Conservation (phyloP, 2,113 vertebrate genomes). For the Paedocypris sp. region DNA sequence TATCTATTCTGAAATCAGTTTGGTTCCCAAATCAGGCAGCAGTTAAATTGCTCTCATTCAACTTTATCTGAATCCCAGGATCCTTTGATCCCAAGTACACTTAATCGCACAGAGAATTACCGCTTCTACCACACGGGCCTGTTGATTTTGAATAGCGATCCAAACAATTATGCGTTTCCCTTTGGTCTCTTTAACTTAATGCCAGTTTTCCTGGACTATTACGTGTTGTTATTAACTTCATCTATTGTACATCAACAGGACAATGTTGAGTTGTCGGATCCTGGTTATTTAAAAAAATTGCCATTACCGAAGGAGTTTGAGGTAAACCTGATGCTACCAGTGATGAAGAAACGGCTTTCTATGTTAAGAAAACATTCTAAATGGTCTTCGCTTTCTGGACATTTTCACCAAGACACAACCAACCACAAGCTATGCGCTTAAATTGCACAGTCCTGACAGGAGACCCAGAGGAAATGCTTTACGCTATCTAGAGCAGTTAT, state of each 20-base stretch:
- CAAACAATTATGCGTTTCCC: slow-evolving; percentile 28
- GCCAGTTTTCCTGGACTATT: slow-evolving; percentile 25
- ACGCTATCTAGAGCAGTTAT: not conserved
- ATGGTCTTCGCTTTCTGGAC: not conserved
- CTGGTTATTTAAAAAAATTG: not conserved
- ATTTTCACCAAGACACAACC: not conserved
- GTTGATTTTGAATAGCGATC: slow-evolving; percentile 34
- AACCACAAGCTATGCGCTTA: slow-evolving; percentile 18
- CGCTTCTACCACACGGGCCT: slow-evolving; percentile 31
- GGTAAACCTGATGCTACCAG: not conserved
- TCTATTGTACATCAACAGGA: not conserved
- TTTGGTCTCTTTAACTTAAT: slow-evolving; percentile 7
- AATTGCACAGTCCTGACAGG: slow-evolving; percentile 15
- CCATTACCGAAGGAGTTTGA: not conserved
- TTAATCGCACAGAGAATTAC: slow-evolving; percentile 21
- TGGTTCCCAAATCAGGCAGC: slow-evolving; percentile 30
- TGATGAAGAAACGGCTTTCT: no score
- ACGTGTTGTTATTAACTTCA: slow-evolving; percentile 11
- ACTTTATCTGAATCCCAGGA: slow-evolving; percentile 28
- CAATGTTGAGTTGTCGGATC: not conserved
- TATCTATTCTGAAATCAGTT: slow-evolving; percentile 37
- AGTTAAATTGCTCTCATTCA: slow-evolving; percentile 40
- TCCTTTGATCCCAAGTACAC: slow-evolving; percentile 36
- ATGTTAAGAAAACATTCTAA: slow-evolving; percentile 19
- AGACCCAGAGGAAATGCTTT: slow-evolving; percentile 13